Evolutionary conservation across 2,888 invertebrate species (phyloP).

Genomic region (Sminthurides aquaticus): DNA sequence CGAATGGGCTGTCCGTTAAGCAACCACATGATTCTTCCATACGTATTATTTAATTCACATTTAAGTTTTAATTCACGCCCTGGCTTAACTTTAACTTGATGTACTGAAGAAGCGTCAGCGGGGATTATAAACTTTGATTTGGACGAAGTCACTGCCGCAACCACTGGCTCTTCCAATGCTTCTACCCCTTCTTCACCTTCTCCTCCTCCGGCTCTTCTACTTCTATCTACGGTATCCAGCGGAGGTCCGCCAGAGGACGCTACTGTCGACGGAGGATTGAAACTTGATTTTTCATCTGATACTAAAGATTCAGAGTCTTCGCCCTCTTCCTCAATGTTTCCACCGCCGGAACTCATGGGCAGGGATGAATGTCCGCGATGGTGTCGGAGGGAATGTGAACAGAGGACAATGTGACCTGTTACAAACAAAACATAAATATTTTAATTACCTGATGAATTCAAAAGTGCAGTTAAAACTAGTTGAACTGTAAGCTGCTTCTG

Average conservation of each 20-base stretch:
- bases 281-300: neutral
- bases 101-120: conserved; percentile 7
- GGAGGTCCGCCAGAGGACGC: neutral
- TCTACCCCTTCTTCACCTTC: neutral
- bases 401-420: conserved; percentile 43
- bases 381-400: conserved; percentile 42
- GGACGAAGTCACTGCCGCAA: conserved; percentile 13
- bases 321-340: conserved; percentile 5
- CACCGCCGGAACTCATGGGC: conserved; percentile 10
- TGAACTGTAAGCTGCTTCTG: too few species aligned
- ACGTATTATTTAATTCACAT: conserved; percentile 43
- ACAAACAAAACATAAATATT: conserved; percentile 1
- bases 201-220: conserved; percentile 17
- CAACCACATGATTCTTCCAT: conserved; percentile 42
- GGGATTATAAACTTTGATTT: neutral
- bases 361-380: conserved; percentile 41
- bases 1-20: conserved; percentile 41
- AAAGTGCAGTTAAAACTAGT: neutral
- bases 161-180: conserved; percentile 17
- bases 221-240: neutral
- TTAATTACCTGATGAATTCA: neutral
- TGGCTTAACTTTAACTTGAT: conserved; percentile 39
- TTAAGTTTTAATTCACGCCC: conserved; percentile 43
- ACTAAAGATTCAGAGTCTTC: neutral
- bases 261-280: conserved; percentile 6